phyloP scores from a whole-genome alignment of 2,797 vertebrate genomes.

The Xyrichtys novacula region DNA sequence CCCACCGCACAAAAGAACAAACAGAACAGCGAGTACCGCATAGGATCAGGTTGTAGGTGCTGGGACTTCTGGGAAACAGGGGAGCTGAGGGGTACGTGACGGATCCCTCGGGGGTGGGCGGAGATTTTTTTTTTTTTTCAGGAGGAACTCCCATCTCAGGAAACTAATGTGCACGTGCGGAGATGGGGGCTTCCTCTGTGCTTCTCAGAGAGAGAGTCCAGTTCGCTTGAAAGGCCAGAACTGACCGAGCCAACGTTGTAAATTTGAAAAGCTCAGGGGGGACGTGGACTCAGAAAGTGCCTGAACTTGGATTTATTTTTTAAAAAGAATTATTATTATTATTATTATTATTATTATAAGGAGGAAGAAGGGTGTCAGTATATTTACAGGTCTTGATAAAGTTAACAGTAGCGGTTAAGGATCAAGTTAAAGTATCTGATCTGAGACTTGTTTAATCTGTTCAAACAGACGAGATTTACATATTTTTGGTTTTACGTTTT shows the following conservation, averaged over 20 bases:
- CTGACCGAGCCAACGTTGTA: background rate
- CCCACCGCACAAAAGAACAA: slow-evolving; percentile 58
- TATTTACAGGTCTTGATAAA: no score
- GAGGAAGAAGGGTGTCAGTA: no score
- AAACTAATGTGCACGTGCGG: slow-evolving; percentile 29
- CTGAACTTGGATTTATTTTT: no score
- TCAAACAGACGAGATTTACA: no score
- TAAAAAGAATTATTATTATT: no score
- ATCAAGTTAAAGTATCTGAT: no score
- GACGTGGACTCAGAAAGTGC: background rate
- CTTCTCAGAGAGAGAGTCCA: background rate
- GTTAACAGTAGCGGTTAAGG: no score
- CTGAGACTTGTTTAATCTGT: no score
- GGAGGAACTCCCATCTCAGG: slow-evolving; percentile 19
- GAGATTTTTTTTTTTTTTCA: no score
- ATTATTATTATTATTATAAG: no score
- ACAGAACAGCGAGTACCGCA: slow-evolving; percentile 59
- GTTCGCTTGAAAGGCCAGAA: background rate
- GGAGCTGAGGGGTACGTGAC: slow-evolving; percentile 25
- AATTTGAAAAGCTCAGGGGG: background rate
- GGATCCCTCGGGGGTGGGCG: slow-evolving; percentile 3
- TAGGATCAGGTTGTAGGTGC: slow-evolving; percentile 53
- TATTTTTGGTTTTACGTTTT: no score
- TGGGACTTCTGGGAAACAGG: slow-evolving; percentile 51
- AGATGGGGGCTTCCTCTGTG: background rate